Base-by-base conservation (phyloP, 2,113 vertebrate genomes). In the Charina bottae region DNA sequence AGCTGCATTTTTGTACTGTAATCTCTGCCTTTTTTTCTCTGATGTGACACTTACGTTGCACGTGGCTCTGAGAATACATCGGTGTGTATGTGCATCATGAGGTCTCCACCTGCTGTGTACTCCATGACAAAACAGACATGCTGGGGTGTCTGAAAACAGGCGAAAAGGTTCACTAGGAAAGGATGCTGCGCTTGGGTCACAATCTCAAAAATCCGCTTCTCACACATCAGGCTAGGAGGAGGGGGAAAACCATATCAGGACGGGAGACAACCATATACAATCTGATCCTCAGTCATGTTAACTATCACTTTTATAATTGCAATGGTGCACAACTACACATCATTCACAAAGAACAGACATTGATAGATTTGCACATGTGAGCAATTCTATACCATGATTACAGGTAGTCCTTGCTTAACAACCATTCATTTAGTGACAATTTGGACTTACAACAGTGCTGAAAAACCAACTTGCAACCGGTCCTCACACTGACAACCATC, bases 31-130 rank as follows among this genome's bases (percentile, higher is more conserved):
- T n/a, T 92, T n/a, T 33, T 56, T 37, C 56, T 33, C 56, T 19
- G 13, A 17, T n/a, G 12, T 8, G 11, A 23, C 10, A 99, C 99
- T 99, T 97, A 99, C 99, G 99, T 97, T 93, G 99, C 98, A 94
- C 99, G 98, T n/a, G 98, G 98, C 95, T 99, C 99, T 28, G 99
- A 98, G 97, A 99, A 99, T 92, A 99, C 99, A 62, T 99, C 99
- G 0, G 99, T 98, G 83, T 99, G 99, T 95, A 99, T 99, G 98
- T 99, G 99, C 99, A 99, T 99, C 99, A 99, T 99, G 92, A 99
- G 97, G 96, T 99, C 99, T 55, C 99, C 99, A 58, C 99, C 99
- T 4, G 99, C 99, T 54, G 99, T 99, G 64, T 99, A 99, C 95
- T 99, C 99, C 99, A 99, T 99, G 92, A 99, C 99, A 94, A 99